Conservation (phyloP, 2,113 vertebrate species). For the Chloebia gouldiae region DNA sequence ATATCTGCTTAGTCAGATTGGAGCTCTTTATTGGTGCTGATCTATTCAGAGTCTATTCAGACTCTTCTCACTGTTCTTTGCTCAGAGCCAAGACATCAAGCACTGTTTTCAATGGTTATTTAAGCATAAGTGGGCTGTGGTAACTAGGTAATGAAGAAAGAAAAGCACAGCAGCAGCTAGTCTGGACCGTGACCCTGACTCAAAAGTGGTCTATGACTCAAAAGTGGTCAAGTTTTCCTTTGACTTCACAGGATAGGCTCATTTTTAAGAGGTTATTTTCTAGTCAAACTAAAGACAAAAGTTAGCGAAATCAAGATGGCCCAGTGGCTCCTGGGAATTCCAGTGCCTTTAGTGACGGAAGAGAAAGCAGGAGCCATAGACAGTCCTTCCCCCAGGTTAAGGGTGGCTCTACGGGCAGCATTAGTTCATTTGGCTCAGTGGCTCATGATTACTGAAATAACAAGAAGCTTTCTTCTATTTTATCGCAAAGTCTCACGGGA, state of each 20-base stretch:
- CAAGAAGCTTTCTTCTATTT: constrained; percentile 52
- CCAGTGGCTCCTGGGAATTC: background rate
- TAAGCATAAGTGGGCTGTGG: background rate
- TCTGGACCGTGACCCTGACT: background rate
- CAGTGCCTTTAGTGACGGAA: background rate
- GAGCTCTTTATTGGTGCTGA: background rate
- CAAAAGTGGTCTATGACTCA: background rate
- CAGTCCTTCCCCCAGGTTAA: background rate
- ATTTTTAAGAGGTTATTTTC: background rate
- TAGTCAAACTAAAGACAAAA: background rate
- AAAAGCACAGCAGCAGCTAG: rapidly evolving
- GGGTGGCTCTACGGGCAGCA: background rate
- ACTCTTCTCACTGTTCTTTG: background rate
- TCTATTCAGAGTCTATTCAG: background rate
- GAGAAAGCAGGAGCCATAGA: background rate
- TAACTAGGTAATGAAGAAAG: background rate
- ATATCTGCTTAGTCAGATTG: background rate
- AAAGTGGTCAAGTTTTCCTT: background rate
- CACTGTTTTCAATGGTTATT: background rate
- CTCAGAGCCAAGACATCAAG: background rate
- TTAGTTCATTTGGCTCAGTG: background rate
- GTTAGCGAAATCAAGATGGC: background rate
- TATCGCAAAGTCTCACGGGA: constrained; percentile 55
- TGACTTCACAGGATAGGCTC: background rate
- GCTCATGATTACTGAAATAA: constrained; percentile 21